These are phyloP conservation scores for Dryocosmus kuriphilus DNA, from an alignment of 2,888 invertebrate genomes.

Conservation along the genomic window DNA sequence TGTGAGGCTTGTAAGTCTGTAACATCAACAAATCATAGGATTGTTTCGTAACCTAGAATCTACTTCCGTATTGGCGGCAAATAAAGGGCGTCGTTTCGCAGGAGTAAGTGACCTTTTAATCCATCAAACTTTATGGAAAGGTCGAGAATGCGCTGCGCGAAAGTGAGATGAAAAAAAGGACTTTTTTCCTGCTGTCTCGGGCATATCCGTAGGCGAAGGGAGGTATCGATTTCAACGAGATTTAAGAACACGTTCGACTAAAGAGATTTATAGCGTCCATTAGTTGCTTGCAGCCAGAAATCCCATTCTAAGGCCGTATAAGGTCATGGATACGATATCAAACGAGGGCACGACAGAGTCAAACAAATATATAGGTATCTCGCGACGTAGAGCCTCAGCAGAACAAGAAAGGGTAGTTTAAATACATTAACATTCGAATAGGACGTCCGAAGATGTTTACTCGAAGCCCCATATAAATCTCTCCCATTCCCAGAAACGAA, in stretches of 20 bases:
- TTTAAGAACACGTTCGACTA: slow-evolving; percentile 55
- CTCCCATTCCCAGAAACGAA: slow-evolving; percentile 6
- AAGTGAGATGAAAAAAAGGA: slow-evolving; percentile 34
- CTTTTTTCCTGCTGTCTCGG: slow-evolving; percentile 34
- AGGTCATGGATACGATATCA: slow-evolving; percentile 49
- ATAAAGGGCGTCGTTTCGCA: slow-evolving; percentile 38
- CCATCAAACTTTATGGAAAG: slow-evolving; percentile 40
- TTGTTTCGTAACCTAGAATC: slow-evolving; percentile 31
- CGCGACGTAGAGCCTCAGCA: slow-evolving; percentile 19
- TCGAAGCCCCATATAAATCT: slow-evolving; percentile 42
- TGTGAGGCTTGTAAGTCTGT: slow-evolving; percentile 33
- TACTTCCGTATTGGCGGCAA: slow-evolving; percentile 32
- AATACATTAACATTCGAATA: slow-evolving; percentile 50
- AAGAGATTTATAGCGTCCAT: slow-evolving; percentile 61
- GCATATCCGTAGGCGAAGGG: slow-evolving; percentile 44
- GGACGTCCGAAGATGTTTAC: slow-evolving; percentile 33
- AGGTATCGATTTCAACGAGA: slow-evolving; percentile 54
- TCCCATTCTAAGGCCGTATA: slow-evolving; percentile 51
- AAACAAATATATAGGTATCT: slow-evolving; percentile 44
- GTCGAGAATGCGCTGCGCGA: slow-evolving; percentile 29
- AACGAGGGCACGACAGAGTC: slow-evolving; percentile 46
- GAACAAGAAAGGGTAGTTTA: slow-evolving; percentile 47
- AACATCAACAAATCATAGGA: slow-evolving; percentile 34
- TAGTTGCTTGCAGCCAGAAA: slow-evolving; percentile 51
- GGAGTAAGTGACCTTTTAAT: slow-evolving; percentile 38